A percentile compares a stretch with the other conserved stretches of the same genome.
These are phyloP conservation scores for Xiphorhynchus erythropygius DNA, from an alignment of 2,797 vertebrate species.

Conservation along the genomic window DNA sequence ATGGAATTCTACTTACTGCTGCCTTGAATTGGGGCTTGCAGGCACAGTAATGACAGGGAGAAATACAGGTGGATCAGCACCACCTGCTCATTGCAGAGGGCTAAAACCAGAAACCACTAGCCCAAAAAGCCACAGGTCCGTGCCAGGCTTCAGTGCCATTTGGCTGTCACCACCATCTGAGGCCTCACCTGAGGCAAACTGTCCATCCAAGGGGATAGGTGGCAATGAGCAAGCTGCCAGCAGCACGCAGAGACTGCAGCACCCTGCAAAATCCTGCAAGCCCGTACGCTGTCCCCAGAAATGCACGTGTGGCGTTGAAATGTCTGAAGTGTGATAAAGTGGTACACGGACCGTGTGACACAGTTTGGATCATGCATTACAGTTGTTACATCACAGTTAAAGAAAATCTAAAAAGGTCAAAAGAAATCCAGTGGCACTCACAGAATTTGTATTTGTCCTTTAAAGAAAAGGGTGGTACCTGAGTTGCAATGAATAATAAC, in stretches of 20 bases:
- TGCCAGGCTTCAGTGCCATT: neutral
- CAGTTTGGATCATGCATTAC: neutral
- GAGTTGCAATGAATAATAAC: neutral
- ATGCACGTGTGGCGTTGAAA: accelerated
- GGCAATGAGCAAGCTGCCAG: neutral
- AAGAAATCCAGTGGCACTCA: neutral
- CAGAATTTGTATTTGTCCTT: neutral
- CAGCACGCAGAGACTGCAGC: neutral
- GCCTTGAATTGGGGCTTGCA: neutral
- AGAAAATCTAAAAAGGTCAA: neutral
- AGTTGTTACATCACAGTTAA: neutral
- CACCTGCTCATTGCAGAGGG: neutral
- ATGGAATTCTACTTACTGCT: neutral
- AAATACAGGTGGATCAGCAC: neutral
- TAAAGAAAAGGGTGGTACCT: neutral
- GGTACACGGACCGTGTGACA: neutral
- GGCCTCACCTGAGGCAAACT: neutral
- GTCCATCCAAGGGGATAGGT: neutral
- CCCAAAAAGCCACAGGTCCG: neutral
- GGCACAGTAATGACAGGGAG: accelerated
- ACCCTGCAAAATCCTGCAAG: neutral
- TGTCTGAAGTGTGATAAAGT: neutral
- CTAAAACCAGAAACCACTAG: neutral
- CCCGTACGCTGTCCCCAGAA: neutral
- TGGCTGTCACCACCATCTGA: neutral